Percentiles rank a stretch among this genome's conserved stretches.
These are phyloP conservation scores for Thryonomys swinderianus DNA, from an alignment of 2,113 vertebrate species.

Conservation along the genomic window DNA sequence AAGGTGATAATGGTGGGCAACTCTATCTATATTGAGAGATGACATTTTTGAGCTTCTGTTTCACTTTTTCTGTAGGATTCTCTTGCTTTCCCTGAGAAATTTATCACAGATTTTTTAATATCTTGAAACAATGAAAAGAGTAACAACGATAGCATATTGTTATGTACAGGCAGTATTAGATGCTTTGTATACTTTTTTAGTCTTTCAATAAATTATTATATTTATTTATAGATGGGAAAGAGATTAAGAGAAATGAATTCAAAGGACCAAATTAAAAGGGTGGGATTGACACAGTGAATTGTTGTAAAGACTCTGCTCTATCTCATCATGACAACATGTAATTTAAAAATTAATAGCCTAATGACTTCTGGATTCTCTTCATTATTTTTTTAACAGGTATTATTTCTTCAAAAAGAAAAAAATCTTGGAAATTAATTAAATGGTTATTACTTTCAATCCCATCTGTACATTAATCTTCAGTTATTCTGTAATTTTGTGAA, in stretches of 20 bases:
- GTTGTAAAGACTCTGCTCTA: neutral
- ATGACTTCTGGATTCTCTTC: slow-evolving; percentile 54
- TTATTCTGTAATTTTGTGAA: slow-evolving; percentile 22
- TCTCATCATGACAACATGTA: neutral
- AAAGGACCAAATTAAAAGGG: neutral
- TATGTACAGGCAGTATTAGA: neutral
- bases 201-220: neutral
- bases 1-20: neutral
- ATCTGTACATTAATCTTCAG: slow-evolving; percentile 38
- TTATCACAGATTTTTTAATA: neutral
- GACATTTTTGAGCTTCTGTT: neutral
- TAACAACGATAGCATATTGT: neutral
- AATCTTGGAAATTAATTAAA: slow-evolving; percentile 43
- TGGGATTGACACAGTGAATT: neutral
- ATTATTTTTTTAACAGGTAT: slow-evolving; percentile 74
- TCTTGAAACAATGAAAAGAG: neutral
- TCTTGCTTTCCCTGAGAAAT: neutral
- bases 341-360: neutral
- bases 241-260: neutral
- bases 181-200: neutral
- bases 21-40: neutral
- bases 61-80: neutral
- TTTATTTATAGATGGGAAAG: neutral
- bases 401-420: slow-evolving; percentile 42
- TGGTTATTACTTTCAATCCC: neutral